These are phyloP conservation scores for Sorex fumeus DNA, from an alignment of 2,113 vertebrate genomes.

Conservation along the genomic window DNA sequence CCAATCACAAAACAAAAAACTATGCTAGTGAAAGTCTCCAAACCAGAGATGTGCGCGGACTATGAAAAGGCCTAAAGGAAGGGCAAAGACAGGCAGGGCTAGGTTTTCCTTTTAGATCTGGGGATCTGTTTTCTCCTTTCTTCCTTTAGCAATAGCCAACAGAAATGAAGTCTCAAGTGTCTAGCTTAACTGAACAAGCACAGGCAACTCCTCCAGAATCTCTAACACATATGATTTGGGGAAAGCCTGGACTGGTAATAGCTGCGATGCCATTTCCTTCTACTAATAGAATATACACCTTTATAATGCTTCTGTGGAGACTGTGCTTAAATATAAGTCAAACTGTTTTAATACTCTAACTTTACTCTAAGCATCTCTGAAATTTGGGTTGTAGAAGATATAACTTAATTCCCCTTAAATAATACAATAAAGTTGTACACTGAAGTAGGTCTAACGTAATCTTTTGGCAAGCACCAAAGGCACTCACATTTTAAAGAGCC, in stretches of 20 bases:
- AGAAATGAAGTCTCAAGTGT: background rate
- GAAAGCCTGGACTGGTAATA: slow-evolving; percentile 1
- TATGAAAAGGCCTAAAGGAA: slow-evolving; percentile 7
- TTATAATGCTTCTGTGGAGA: slow-evolving; percentile 17
- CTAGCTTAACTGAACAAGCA: background rate
- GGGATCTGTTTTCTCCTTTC: background rate
- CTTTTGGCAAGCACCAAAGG: slow-evolving; percentile 44
- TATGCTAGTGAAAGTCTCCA: slow-evolving; percentile 9
- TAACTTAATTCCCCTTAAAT: slow-evolving; percentile 18
- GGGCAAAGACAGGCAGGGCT: background rate
- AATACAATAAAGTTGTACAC: slow-evolving; percentile 23
- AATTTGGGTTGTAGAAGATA: slow-evolving; percentile 60
- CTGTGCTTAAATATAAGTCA: slow-evolving; percentile 55
- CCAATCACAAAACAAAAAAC: slow-evolving; percentile 48
- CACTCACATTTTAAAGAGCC: slow-evolving; percentile 44
- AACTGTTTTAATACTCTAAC: slow-evolving; percentile 19
- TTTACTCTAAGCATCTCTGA: slow-evolving; percentile 64
- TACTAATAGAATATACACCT: background rate
- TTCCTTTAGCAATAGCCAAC: background rate
- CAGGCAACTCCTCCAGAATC: slow-evolving; percentile 34
- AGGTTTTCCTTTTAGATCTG: background rate
- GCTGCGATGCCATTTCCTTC: slow-evolving; percentile 38
- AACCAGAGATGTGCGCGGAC: background rate
- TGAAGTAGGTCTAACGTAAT: background rate
- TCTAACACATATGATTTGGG: slow-evolving; percentile 48